Percentiles rank a stretch among this genome's conserved stretches.
These are phyloP conservation scores for Armadillidium nasatum DNA, from an alignment of 1,140 invertebrate species.

Conservation along the genomic window DNA sequence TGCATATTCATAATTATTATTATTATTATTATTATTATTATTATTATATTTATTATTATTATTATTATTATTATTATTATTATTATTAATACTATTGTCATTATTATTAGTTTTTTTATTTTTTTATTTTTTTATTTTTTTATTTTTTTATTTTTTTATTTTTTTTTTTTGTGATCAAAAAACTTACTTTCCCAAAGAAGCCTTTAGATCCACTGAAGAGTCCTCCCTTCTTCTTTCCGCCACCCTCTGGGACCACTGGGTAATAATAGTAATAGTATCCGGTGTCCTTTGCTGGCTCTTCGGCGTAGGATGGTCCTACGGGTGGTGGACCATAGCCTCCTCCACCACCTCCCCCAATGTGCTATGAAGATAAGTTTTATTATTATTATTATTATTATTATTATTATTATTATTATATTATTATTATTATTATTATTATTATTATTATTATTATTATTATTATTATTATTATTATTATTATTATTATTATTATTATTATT, in stretches of 20 bases:
- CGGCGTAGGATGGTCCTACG: slow-evolving; percentile 3
- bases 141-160: too few species aligned
- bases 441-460: neutral
- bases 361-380: neutral
- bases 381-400: neutral
- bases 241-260: slow-evolving; percentile 19
- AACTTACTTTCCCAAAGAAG: slow-evolving; percentile 25
- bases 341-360: slow-evolving; percentile 14
- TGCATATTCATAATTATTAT: too few species aligned
- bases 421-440: neutral
- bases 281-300: slow-evolving; percentile 25
- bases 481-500: neutral
- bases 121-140: too few species aligned
- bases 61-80: too few species aligned
- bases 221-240: slow-evolving; percentile 18
- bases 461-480: neutral
- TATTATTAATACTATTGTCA: too few species aligned
- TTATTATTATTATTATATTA: neutral
- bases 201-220: slow-evolving; percentile 19
- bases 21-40: too few species aligned
- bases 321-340: slow-evolving; percentile 19
- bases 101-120: too few species aligned
- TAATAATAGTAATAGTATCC: slow-evolving; percentile 30
- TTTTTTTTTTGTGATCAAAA: neutral
- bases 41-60: too few species aligned